Evolutionary conservation across 2,888 invertebrate genomes (phyloP).

Genomic region (Drosophila yooni): DNA sequence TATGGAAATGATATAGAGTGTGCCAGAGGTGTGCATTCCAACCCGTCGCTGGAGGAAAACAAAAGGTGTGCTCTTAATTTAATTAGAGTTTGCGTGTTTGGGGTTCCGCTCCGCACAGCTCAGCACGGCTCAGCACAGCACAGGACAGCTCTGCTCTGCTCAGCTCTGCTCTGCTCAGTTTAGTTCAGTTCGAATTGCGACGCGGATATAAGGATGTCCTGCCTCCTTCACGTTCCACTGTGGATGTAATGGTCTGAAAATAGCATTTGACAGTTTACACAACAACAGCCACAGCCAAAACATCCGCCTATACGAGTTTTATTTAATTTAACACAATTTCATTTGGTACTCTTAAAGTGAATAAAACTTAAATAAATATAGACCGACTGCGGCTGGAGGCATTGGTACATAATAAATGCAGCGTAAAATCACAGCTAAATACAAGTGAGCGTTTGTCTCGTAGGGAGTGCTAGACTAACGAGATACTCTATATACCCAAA

Average conservation of each 20-base stretch:
- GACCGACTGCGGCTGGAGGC: neutral
- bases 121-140: neutral
- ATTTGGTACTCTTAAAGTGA: conserved; percentile 66
- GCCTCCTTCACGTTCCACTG: conserved; percentile 25
- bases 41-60: conserved; percentile 48
- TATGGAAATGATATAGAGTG: neutral
- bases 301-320: conserved; percentile 67
- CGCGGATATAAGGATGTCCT: conserved; percentile 35
- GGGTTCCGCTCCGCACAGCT: neutral
- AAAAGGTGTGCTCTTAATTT: conserved; percentile 79
- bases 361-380: conserved; percentile 73
- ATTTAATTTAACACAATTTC: conserved; percentile 75
- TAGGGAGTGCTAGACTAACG: neutral
- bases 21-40: conserved; percentile 38
- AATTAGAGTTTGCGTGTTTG: conserved; percentile 69
- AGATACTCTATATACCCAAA: neutral
- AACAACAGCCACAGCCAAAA: conserved; percentile 17
- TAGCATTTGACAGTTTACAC: conserved; percentile 65
- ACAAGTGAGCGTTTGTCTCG: neutral
- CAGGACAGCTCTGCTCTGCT: neutral
- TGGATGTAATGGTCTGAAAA: conserved; percentile 76
- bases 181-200: conserved; percentile 21
- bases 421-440: conserved; percentile 60
- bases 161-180: neutral
- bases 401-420: conserved; percentile 60